Evolutionary conservation across 2,113 vertebrate species (phyloP).

Genomic region (Pipa parva): DNA sequence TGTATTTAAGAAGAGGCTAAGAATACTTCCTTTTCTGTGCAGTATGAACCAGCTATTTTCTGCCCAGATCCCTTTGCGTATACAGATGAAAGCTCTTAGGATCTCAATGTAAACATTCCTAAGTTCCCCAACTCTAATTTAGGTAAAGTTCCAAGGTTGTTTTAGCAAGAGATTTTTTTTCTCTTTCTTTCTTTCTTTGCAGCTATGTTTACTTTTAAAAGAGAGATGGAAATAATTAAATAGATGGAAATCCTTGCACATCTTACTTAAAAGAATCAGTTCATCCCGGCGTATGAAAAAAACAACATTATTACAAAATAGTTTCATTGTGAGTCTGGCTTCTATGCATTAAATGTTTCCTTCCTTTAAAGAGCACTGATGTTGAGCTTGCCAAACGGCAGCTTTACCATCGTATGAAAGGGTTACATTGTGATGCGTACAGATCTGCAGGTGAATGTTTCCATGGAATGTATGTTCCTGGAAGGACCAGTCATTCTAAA

Average conservation of each 20-base stretch:
- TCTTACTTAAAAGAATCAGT: conserved; percentile 22
- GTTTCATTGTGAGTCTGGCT: neutral
- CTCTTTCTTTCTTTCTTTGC: neutral
- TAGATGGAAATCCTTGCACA: conserved; percentile 28
- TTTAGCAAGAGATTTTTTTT: conserved; percentile 25
- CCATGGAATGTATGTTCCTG: too few relatives aligned
- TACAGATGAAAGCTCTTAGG: conserved; percentile 60
- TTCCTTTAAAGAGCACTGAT: neutral
- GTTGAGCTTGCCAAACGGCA: too few relatives aligned
- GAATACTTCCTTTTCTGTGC: neutral
- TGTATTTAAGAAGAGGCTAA: too few relatives aligned
- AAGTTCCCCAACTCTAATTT: conserved; percentile 55
- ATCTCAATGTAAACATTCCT: conserved; percentile 58
- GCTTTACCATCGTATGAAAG: too few relatives aligned
- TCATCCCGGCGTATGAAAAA: conserved; percentile 10
- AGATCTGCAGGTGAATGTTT: too few relatives aligned
- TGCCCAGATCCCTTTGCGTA: conserved; percentile 58
- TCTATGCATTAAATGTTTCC: conserved; percentile 16
- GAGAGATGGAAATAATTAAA: conserved; percentile 26
- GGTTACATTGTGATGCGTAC: too few relatives aligned
- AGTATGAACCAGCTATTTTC: conserved; percentile 54
- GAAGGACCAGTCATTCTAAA: too few relatives aligned
- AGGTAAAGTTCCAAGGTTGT: conserved; percentile 51
- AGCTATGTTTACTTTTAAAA: conserved; percentile 33
- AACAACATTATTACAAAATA: conserved; percentile 11